Conservation (phyloP, 2,113 vertebrate species). For the Gymnobelideus leadbeateri region DNA sequence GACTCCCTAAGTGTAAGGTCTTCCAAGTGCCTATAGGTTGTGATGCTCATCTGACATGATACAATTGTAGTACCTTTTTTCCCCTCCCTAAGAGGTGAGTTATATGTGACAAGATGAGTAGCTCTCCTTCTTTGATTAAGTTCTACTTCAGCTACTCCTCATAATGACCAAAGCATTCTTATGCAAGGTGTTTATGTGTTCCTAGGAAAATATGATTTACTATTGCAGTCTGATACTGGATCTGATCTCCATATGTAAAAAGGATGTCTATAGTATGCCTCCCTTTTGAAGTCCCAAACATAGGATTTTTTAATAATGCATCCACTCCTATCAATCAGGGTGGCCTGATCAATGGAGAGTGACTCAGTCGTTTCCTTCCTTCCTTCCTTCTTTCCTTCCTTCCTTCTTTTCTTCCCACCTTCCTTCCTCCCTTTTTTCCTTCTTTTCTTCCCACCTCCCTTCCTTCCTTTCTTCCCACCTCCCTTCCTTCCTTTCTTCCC, state of each 20-base stretch:
- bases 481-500: not conserved
- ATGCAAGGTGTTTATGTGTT: not conserved
- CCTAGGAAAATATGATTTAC: not conserved
- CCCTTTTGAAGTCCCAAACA: not conserved
- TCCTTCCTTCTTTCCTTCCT: no score
- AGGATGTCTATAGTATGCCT: not conserved
- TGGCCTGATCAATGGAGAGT: not conserved
- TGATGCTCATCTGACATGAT: not conserved
- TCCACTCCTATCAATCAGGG: not conserved
- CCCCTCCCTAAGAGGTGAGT: not conserved
- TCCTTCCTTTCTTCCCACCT: no score
- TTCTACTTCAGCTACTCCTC: not conserved
- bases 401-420: not conserved
- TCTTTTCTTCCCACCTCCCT: no score
- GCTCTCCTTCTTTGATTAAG: not conserved
- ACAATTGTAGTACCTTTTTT: not conserved
- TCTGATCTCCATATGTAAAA: not conserved
- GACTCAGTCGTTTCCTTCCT: not conserved
- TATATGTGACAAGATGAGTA: not conserved
- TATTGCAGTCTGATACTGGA: not conserved
- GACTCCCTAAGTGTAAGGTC: not conserved
- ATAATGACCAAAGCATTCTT: not conserved
- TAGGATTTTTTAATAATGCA: not conserved
- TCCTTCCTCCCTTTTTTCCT: no score
- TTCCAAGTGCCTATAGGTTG: not conserved